Evolutionary conservation across 2,797 vertebrate species (phyloP), one percentile per base, ranked within the genome.

Genomic region (Prunella strophiata): DNA sequence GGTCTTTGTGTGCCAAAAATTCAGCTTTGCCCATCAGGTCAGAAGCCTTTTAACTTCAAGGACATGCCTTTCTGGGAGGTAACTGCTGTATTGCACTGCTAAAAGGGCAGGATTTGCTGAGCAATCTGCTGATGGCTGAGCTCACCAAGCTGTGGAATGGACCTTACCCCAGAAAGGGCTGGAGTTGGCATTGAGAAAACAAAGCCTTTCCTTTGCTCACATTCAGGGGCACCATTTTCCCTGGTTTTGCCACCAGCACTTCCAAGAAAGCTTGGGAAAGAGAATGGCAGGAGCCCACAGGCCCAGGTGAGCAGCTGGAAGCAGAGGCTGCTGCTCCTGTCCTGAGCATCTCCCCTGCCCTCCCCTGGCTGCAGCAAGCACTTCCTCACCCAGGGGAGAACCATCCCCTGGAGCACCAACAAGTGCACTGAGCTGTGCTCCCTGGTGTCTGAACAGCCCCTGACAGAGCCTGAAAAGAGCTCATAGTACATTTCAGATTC

Each of bases 201-300:
- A 51, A 88, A 27, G 25, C 51, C 27, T 67, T 63, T n/a, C 32
- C 51, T 91, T 77, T 43, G 54, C 32, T 77, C 65, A 29, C 11
- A 11, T n/a, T 43, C 29, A 54, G 70, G 20, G 68, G 43, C 42
- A 55, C 2, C 27, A 5, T 52, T 45, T 66, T 21, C 48, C 25
- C 75, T 27, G 54, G 10, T 65, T 93, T 59, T 96, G 71, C 85
- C 78, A 91, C 42, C 2, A 9, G 78, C 30, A 95, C 76, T 84
- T 94, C 91, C 62, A 74, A 88, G 91, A 91, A 47, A 38, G 70
- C 80, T 84, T 57, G 87, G 91, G 78, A 94, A 88, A 61, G 34
- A 62, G 93, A 96, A 19, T 66, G n/a, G 77, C 18, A 74, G 76
- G 94, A 87, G 62, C 88, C 61, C 11, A 8, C 16, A 63, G 74